Evolutionary conservation across 1,140 invertebrate genomes (phyloP).

Genomic region (Panagrolaimus sp.): DNA sequence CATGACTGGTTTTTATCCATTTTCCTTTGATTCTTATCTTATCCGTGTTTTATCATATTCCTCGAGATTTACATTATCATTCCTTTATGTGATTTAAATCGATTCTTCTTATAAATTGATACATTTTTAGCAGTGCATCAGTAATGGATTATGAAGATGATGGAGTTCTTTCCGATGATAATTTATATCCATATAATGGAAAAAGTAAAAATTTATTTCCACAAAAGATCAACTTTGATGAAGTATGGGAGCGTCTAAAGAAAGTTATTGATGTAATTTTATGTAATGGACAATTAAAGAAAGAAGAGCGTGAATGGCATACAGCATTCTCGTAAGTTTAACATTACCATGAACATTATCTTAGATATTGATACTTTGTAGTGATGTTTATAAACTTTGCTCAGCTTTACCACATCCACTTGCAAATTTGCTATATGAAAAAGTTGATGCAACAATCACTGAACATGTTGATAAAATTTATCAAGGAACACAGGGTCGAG

Average conservation of each 20-base stretch:
- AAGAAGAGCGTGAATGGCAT: background rate
- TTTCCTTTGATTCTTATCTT: too few relatives aligned
- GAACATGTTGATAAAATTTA: background rate
- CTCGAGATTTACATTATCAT: too few relatives aligned
- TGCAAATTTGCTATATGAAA: background rate
- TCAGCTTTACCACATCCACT: background rate
- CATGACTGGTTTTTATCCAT: too few relatives aligned
- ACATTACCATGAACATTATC: background rate
- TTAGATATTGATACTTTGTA: background rate
- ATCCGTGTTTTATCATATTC: too few relatives aligned
- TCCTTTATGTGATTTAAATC: too few relatives aligned
- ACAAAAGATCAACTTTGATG: background rate
- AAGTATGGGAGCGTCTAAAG: background rate
- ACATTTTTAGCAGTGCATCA: too few relatives aligned
- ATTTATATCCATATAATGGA: background rate
- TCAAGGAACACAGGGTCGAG: background rate
- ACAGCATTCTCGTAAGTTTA: background rate
- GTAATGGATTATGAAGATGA: background rate
- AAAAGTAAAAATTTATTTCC: constrained; percentile 1
- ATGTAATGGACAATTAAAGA: background rate
- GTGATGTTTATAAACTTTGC: background rate
- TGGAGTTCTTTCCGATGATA: background rate
- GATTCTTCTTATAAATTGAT: too few relatives aligned
- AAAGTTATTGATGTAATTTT: background rate
- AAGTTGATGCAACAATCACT: background rate